Evolutionary conservation across 2,888 invertebrate genomes (phyloP).

Genomic region (Ypsolopha sequella): DNA sequence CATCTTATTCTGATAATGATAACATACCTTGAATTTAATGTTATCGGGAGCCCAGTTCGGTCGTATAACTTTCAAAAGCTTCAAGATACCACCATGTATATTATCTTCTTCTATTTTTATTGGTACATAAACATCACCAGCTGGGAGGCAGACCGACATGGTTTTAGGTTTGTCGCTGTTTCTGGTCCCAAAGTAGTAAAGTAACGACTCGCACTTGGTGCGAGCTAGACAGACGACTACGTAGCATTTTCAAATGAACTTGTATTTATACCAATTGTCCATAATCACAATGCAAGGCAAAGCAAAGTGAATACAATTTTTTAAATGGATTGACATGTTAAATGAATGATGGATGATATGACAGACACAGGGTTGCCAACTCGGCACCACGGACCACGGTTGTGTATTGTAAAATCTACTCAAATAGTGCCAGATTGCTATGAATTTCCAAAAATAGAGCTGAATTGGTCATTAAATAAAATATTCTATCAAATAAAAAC

Average conservation of each 20-base stretch:
- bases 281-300: no score
- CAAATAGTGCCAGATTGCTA: no score
- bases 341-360: neutral
- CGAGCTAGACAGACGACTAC: no score
- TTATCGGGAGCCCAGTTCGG: conserved; percentile 76
- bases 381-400: conserved; percentile 6
- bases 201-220: neutral
- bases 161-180: conserved; percentile 6
- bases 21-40: conserved; percentile 78
- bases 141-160: conserved; percentile 36
- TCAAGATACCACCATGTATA: conserved; percentile 75
- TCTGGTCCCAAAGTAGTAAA: conserved; percentile 7
- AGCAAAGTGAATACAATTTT: no score
- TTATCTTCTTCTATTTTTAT: conserved; percentile 76
- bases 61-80: conserved; percentile 76
- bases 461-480: no score
- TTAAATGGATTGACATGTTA: neutral
- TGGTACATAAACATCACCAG: conserved; percentile 62
- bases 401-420: no score
- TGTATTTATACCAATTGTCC: no score
- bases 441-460: no score
- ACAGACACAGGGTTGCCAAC: no score
- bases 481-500: no score
- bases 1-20: neutral
- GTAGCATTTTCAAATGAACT: no score